Base-by-base conservation (phyloP, 2,113 vertebrate species). In the Rostratula benghalensis region DNA sequence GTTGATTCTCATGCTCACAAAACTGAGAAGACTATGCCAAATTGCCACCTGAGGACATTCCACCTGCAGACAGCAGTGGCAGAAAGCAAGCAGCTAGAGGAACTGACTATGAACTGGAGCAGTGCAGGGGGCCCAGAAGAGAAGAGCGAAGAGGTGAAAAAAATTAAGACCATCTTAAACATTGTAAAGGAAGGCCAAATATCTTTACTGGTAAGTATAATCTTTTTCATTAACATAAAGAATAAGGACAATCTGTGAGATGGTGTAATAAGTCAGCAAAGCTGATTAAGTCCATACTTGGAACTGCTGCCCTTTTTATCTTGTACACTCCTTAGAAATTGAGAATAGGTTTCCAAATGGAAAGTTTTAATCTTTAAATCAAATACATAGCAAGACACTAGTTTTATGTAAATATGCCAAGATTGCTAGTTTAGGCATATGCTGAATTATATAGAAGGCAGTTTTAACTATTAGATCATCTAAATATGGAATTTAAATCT, bases 181-280 rank as follows among this genome's bases (percentile, higher is more conserved):
- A 99, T 99, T 56, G 98, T 99, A 61, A 98, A 98, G 94, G 99
- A 99, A 96, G 99, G 99, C 48, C 99, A 99, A 90, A 99, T 99
- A 85, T 99, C 99, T 28, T 98, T 99, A 79, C 96, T 99, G 98
- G 99, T 99, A 95, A 99, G 99, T 97, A 50, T 59, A 6, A 30
- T 59, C 23, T 90, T 76, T 83, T 92, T 95, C 45, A 8, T 45
- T 50, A 71, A 31, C 30, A 18, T 7, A 4, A 30, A 57, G 27
- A 64, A 37, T 70, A 43, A 59, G 48, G 65, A 14, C 2, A 0
- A 31, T 61, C 41, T 83, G 2, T 57, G 24, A 30, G 24, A 75
- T 37, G 10, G 11, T 70, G 68, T 13, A 13, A 54, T 93, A 90
- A 80, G 28, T 39, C 33, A 61, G 15, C 24, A 79, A 78, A 51